Conservation (phyloP, 2,797 vertebrate species). For the Aselliscus stoliczkanus region DNA sequence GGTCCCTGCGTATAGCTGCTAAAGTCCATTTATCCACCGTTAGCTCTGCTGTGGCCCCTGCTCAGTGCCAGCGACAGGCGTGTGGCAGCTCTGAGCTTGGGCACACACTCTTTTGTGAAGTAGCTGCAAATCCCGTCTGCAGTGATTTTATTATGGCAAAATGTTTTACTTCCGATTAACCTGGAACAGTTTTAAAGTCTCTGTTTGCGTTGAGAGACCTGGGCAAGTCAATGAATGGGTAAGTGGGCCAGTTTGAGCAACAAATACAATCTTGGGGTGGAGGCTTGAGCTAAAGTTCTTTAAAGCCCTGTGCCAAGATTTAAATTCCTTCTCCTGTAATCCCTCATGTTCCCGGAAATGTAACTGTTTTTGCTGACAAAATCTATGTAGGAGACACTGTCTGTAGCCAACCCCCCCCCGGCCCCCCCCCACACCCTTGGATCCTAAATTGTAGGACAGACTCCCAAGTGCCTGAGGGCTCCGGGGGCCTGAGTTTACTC, state of each 20-base stretch:
- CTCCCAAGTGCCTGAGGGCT: not conserved
- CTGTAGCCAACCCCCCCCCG: not conserved
- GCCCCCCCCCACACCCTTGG: accelerated
- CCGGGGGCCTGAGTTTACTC: not conserved
- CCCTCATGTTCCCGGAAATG: not conserved
- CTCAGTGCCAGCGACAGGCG: constrained; percentile 26
- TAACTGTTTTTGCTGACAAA: not conserved
- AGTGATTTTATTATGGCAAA: constrained; percentile 66
- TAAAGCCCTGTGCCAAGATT: not conserved
- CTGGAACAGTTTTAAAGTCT: not conserved
- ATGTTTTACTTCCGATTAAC: constrained; percentile 69
- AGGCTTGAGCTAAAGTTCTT: not conserved
- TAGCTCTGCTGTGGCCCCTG: constrained; percentile 36
- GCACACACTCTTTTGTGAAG: constrained; percentile 39
- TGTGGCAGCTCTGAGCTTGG: not conserved
- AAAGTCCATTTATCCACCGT: constrained; percentile 54
- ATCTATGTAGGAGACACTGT: not conserved
- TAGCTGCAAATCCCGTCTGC: constrained; percentile 52
- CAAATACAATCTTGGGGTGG: not conserved
- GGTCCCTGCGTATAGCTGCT: not conserved
- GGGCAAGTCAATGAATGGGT: not conserved
- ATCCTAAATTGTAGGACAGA: not conserved
- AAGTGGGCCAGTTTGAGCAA: not conserved
- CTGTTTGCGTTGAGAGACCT: not conserved
- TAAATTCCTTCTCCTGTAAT: not conserved